phyloP scores from a whole-genome alignment of 2,797 vertebrate genomes.

The Thripadectes ignobilis region DNA sequence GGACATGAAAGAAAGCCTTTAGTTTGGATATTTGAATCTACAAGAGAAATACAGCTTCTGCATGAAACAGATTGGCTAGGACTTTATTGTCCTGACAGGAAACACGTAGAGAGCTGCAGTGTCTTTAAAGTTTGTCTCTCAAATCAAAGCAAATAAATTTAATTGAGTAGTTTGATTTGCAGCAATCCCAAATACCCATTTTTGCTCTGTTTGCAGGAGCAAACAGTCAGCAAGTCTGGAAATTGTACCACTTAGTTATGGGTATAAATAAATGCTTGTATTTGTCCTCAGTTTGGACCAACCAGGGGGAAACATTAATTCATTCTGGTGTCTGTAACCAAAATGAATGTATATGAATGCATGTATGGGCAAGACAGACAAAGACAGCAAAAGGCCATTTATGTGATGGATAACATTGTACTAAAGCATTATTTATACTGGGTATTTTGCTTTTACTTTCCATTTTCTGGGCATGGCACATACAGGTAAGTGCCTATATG shows the following conservation, averaged over 20 bases:
- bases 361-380: not conserved
- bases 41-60: not conserved
- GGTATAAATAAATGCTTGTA: not conserved
- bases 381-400: not conserved
- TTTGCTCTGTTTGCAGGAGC: not conserved
- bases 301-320: not conserved
- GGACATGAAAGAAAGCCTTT: not conserved
- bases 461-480: not conserved
- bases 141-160: not conserved
- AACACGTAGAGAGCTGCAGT: not conserved
- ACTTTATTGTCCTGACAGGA: not conserved
- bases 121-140: not conserved
- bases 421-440: accelerated
- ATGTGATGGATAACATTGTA: not conserved
- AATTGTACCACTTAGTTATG: not conserved
- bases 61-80: not conserved
- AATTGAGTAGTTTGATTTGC: not conserved
- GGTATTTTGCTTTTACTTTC: not conserved
- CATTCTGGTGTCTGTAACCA: not conserved
- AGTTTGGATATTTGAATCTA: not conserved
- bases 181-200: not conserved
- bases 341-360: not conserved
- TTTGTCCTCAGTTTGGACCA: not conserved
- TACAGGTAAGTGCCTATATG: not conserved
- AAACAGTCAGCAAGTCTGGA: not conserved